These are phyloP conservation scores for Parambassis ranga DNA, from an alignment of 2,797 vertebrate genomes.

Conservation along the genomic window DNA sequence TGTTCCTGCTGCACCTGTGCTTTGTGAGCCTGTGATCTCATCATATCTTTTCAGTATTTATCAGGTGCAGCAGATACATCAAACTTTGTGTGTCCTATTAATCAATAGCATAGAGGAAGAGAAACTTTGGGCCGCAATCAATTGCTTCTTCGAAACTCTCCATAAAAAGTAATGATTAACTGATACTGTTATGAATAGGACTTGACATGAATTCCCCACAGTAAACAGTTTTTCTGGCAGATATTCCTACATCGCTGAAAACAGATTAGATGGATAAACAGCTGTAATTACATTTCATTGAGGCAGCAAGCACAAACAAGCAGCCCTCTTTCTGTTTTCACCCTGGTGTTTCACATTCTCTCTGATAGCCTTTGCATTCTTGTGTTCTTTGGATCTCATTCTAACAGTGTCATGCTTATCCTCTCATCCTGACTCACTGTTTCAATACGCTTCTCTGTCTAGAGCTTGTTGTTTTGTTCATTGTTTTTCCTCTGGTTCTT, in stretches of 20 bases:
- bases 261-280: constrained; percentile 8
- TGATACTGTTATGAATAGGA: not conserved
- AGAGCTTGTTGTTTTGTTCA: constrained; percentile 20
- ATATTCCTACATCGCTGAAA: not conserved
- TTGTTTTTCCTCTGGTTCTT: constrained; percentile 13
- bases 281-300: constrained; percentile 4
- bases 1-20: not conserved
- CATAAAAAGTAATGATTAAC: not conserved
- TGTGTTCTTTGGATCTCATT: constrained; percentile 9
- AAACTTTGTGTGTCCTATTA: not conserved
- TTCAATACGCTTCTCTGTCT: constrained; percentile 22
- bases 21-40: not conserved
- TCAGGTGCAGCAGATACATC: too few relatives aligned
- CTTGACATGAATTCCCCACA: not conserved
- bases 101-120: not conserved
- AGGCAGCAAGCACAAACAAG: constrained; percentile 12
- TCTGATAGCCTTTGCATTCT: constrained; percentile 14
- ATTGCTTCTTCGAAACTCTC: not conserved
- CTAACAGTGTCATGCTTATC: constrained; percentile 29
- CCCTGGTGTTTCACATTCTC: not conserved
- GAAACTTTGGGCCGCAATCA: too few relatives aligned
- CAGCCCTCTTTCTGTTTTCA: not conserved
- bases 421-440: constrained; percentile 18
- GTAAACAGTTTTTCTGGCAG: not conserved
- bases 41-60: too few relatives aligned